Conservation (phyloP, 2,113 vertebrate species). For the Apistogramma diplotaenia region DNA sequence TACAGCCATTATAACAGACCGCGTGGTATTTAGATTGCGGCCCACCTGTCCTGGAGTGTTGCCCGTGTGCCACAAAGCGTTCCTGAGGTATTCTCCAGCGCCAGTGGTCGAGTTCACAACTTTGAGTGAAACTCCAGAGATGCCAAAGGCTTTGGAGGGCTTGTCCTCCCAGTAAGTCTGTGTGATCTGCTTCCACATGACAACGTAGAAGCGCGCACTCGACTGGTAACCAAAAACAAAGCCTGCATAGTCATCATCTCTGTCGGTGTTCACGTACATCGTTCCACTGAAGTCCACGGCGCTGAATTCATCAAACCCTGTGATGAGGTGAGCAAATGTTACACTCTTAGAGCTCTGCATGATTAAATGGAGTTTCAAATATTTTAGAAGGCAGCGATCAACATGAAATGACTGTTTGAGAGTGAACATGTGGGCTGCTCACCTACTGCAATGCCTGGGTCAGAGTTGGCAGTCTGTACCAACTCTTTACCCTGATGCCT, state of each 20-base stretch:
- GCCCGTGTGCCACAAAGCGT: slow-evolving; percentile 98
- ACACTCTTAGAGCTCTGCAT: neutral
- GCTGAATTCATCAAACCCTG: slow-evolving; percentile 94
- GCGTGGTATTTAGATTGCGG: slow-evolving; percentile 28
- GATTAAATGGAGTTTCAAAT: neutral
- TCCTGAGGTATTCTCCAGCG: slow-evolving; percentile 89
- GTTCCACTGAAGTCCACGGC: slow-evolving; percentile 98
- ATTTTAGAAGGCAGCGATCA: neutral
- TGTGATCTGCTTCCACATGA: slow-evolving; percentile 99
- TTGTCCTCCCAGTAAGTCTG: slow-evolving; percentile 98
- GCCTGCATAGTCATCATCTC: slow-evolving; percentile 95
- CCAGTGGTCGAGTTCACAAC: slow-evolving; percentile 97
- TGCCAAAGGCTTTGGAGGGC: slow-evolving; percentile 93
- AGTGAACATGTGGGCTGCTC: slow-evolving; percentile 54
- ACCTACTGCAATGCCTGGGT: slow-evolving; percentile 97
- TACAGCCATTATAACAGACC: neutral
- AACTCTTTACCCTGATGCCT: slow-evolving; percentile 96
- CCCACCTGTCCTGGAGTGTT: slow-evolving; percentile 93
- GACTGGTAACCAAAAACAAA: slow-evolving; percentile 99
- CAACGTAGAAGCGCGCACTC: slow-evolving; percentile 93
- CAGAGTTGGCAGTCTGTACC: slow-evolving; percentile 97
- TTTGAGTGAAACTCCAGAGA: slow-evolving; percentile 96
- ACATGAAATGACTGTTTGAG: neutral
- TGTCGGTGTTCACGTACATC: slow-evolving; percentile 96
- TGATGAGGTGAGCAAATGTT: neutral